Base-by-base conservation (phyloP, 1,140 invertebrate species). In the Riptortus pedestris region DNA sequence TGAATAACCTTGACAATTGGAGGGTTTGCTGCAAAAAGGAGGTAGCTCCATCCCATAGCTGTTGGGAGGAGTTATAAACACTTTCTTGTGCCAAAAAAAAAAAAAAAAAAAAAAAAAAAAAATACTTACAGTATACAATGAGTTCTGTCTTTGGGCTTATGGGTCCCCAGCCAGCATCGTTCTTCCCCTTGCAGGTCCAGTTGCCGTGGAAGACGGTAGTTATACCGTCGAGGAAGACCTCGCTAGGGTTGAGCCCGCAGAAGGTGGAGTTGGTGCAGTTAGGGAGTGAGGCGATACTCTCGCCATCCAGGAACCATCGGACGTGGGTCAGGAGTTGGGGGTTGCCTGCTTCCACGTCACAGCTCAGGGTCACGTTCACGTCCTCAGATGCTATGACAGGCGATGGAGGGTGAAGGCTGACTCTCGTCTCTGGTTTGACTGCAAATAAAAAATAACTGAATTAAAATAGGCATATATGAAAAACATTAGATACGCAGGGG, bases 201-300 rank as follows among this genome's bases (percentile, higher is more conserved):
- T 93, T 93, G n/a, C 91, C 92, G 66, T 92, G 88, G 72, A 93
- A 91, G 58, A 82, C 84, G 64, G 89, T 81, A 7, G 83, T 86
- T 16, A 93, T 90, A 66, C 85, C 83, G 68, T 90, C 85, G 20
- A 93, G 77, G 31, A 91, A 78, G 66, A 93, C 76, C 76, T 90
- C 86, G 63, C 85, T 90, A 0, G 90, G 89, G 72, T 93, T 88
- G 68, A 91, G 85, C 72, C 88, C 85, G 74, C 89, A 91, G 55
- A 91, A 83, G 67, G 48, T 62, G 9, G 67, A 55, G 47, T 67
- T 67, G 22, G 45, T 80, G 70, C 89, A 90, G 69, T 92, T 87
- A 0, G 89, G 88, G 55, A 93, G 78, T 74, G 91, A 86, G 71
- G 91, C 91, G 45, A 93, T 78, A 33, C 92, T 73, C 58, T 88